Base-by-base conservation (phyloP, 2,888 invertebrate species). In the Lypha dubia region DNA sequence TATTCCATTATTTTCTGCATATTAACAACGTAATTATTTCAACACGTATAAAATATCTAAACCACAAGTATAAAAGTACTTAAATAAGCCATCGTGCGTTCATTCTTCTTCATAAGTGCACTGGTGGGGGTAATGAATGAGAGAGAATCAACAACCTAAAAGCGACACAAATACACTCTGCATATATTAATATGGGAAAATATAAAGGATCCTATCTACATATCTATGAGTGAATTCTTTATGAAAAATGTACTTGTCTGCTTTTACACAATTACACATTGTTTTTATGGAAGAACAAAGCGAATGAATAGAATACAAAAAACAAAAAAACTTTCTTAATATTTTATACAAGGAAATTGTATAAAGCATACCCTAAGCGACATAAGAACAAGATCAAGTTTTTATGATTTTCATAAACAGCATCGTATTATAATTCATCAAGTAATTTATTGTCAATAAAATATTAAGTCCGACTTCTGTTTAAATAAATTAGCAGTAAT, bases 51-150 rank as follows among this genome's bases (percentile, higher is more conserved):
- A 62, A 77, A 60, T 28, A 15, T 53, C 53, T 35, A 35, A 56
- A 6, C 51, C 22, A 41, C 70, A 32, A 62, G 32, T 53, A 63
- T 28, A 28, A 76, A 49, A 51, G 51, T 41, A 49, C 35, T 8
- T 8, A n/a, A 22, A 56, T 41, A 8, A n/a, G 13, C 13, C n/a
- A n/a, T n/a, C 24, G 38, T 4, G 9, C 32, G 35, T 1, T 22
- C 41, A 41, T n/a, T 13, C 51, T 28, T 2, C 13, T 11, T n/a
- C 44, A 73, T n/a, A 68, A 73, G 74, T 46, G 13, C 35, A 77
- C 71, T 77, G 53, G 67, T 60, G 70, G 53, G 79, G 79, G 79
- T 84, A 84, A 84, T 84, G 84, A 84, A 81, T 74, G 68, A 56
- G 73, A 77, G 68, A 56, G 73, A 77, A 81, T 77, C 74, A 84